Conservation (phyloP, 2,113 vertebrate genomes). For the Rhinoptilus africanus region DNA sequence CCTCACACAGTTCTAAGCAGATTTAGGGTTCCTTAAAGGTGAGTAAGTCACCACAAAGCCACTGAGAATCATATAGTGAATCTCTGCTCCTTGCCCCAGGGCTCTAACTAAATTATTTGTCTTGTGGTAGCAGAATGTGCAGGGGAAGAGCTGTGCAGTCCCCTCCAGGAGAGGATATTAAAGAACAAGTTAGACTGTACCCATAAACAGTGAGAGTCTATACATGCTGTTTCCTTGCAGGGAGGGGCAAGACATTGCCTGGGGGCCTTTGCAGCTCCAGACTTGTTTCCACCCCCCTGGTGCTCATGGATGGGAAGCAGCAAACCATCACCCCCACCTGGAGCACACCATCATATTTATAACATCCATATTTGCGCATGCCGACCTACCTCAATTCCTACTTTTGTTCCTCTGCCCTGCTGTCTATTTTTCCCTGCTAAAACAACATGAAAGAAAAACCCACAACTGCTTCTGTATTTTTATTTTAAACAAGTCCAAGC, state of each 20-base stretch:
- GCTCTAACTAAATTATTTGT: background rate
- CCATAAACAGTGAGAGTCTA: background rate
- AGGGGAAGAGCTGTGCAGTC: background rate
- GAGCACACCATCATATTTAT: background rate
- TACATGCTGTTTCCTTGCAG: background rate
- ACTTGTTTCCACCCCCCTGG: background rate
- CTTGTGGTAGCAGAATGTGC: background rate
- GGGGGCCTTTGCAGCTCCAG: background rate
- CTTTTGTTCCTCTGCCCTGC: background rate
- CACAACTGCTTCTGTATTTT: background rate
- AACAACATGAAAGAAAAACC: background rate
- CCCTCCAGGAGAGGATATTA: background rate
- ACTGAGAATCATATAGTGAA: background rate
- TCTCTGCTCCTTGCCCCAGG: background rate
- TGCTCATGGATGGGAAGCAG: background rate
- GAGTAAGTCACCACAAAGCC: background rate
- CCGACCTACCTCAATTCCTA: background rate
- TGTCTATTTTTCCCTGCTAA: background rate
- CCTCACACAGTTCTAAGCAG: background rate
- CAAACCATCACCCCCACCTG: background rate
- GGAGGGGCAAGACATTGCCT: background rate
- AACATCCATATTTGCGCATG: rapidly evolving
- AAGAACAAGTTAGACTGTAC: background rate
- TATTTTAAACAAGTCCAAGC: background rate
- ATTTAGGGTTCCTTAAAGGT: background rate